Conservation (phyloP, 2,888 invertebrate species). For the Tetanocera ferruginea region DNA sequence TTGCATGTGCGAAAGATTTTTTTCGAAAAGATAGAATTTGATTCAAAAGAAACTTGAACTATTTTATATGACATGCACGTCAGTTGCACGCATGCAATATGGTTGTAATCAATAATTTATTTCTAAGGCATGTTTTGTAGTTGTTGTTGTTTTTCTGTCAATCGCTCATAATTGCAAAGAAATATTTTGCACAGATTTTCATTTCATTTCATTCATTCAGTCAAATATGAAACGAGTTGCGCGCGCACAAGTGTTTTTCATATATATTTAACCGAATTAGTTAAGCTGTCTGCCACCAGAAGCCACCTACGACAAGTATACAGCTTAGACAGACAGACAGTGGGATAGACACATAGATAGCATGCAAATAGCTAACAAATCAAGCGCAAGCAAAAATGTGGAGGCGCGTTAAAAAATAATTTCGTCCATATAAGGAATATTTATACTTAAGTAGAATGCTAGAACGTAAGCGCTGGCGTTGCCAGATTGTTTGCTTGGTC, state of each 20-base stretch:
- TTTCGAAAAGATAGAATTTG: background rate
- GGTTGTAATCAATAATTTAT: conserved; percentile 14
- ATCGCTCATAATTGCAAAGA: background rate
- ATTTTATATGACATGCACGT: background rate
- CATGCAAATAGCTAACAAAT: no score
- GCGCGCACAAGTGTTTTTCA: conserved; percentile 6
- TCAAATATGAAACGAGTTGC: background rate
- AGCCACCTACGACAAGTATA: conserved; percentile 5
- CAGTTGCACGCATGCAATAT: background rate
- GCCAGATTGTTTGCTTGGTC: no score
- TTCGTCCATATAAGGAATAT: conserved; percentile 3
- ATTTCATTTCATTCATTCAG: background rate
- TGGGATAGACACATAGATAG: background rate
- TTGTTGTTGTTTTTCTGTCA: background rate
- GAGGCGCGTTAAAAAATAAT: conserved; percentile 11
- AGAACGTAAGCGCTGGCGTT: no score
- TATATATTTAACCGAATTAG: background rate
- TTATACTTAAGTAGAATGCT: background rate
- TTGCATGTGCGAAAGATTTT: background rate
- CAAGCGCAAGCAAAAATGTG: background rate
- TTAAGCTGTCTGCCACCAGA: background rate
- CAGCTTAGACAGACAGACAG: background rate
- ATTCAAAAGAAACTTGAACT: background rate
- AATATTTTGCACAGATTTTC: background rate
- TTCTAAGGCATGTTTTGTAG: conserved; percentile 2